Base-by-base conservation (phyloP, 1,140 invertebrate genomes). In the Pseudomyrmex concolor region DNA sequence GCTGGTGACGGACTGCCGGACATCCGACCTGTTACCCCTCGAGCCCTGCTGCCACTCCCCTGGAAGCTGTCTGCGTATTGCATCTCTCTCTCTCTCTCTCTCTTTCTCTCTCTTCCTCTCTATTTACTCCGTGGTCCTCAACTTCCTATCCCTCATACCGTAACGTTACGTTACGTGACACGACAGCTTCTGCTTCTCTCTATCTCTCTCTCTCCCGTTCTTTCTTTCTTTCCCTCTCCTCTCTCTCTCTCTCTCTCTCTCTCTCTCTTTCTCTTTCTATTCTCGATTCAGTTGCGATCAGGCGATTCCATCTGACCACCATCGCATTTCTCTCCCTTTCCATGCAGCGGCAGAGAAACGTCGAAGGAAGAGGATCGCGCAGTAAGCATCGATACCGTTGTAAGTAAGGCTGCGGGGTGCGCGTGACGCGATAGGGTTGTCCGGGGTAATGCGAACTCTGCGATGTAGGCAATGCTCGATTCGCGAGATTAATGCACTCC, bases 1-100 rank as follows among this genome's bases (percentile, higher is more conserved):
- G 85, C 85, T 84, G 86, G 91, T 94, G 93, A 94, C 93, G 93
- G 91, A 94, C 93, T 93, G 91, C 93, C 93, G 94, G 93, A 94
- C 91, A 88, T 94, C 93, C 94, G 93, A 94, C 90, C 91, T 92
- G 93, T 93, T 94, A 94, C 91, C 91, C 91, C 84, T 77, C 86
- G 51, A 64, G 64, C 67, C 57, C 80, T 50, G 73, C 43, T 64
- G 34, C 54, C 50, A 62, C 70, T 62, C 63, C 81, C 22, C 70
- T 66, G 22, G 50, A 60, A 77, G 62, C 63, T 71, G 66, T 51
- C 73, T 57, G 80, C 71, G 55, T 66, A 72, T 73, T 86, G 10
- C 19, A 17, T 48, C 51, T 22, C 74, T 57, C 54, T 59, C 54
- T 67, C 60, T 78, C 70, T 59, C 60, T 48, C 59, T 48, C 51